Percentiles rank a stretch among this genome's conserved stretches.
These are phyloP conservation scores for Amblyjoppa fuscipennis DNA, from an alignment of 2,888 invertebrate species.

Conservation along the genomic window DNA sequence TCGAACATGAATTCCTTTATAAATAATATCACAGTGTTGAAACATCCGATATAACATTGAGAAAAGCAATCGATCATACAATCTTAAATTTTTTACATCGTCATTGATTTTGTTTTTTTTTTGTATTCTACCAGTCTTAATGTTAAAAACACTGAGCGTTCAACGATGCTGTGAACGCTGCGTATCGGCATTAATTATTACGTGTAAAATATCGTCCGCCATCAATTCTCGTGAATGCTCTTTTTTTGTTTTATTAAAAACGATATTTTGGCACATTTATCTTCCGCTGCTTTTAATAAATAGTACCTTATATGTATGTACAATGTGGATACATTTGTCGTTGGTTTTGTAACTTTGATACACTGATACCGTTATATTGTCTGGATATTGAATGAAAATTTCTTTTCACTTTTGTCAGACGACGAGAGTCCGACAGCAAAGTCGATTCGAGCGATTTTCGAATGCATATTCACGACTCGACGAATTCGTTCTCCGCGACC, in stretches of 20 bases:
- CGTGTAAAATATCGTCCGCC: neutral
- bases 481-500: neutral
- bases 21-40: constrained; percentile 71
- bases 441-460: neutral
- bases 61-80: constrained; percentile 30
- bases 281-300: constrained; percentile 11
- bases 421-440: neutral
- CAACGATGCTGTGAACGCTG: neutral
- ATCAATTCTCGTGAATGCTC: neutral
- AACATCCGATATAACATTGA: constrained; percentile 52
- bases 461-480: neutral
- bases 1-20: constrained; percentile 39
- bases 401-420: neutral
- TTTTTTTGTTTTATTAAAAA: constrained; percentile 13
- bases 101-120: neutral
- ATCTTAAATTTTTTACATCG: constrained; percentile 32
- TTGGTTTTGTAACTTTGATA: constrained; percentile 1
- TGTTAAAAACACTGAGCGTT: constrained; percentile 37
- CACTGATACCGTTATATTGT: constrained; percentile 30
- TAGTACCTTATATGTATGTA: neutral
- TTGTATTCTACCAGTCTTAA: constrained; percentile 47
- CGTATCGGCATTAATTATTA: neutral
- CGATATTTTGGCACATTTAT: constrained; percentile 38
- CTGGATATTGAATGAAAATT: constrained; percentile 5
- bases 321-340: neutral